Base-by-base conservation (phyloP, 1,140 invertebrate genomes). In the Lucilia sericata region DNA sequence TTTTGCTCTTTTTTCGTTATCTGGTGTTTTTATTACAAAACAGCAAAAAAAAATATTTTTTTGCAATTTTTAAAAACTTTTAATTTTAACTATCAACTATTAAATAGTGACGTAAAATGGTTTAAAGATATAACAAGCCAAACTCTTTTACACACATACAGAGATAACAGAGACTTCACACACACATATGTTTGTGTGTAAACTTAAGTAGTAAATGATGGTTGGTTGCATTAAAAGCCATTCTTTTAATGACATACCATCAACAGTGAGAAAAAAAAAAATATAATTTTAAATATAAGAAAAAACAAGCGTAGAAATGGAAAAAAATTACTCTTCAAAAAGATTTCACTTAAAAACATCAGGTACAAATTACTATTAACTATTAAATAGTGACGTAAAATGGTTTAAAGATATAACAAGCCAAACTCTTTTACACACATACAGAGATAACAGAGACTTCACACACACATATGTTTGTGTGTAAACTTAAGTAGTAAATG, bases 211-310 rank as follows among this genome's bases (percentile, higher is more conserved):
- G n/a, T 21, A 70, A 70, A 70, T 70, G 65, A 70, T 21, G 65
- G 65, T 19, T 70, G 65, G 65, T 70, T 70, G 65, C 65, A 70
- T 70, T 70, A 70, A 70, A 70, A 21, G n/a, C 65, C 65, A 70
- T 70, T 70, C 65, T 70, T 70, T 70, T 70, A 70, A 70, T 70
- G 65, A 70, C 65, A 70, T 70, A 19, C 65, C 65, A 70, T 70
- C 65, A 70, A 70, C n/a, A 70, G 60, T n/a, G 13, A 65, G n/a
- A 65, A 3, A 30, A 30, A 30, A 30, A 30, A 30, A 30, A 2
- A 30, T 30, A 30, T 30, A 30, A 30, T 30, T 30, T 30, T 30
- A 30, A 30, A 30, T 30, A 3, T 30, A 60, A 14, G 17, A 12
- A 60, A 60, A 60, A 60, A 70, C 8, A 30, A 70, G n/a, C 65